Percentiles rank a stretch among this genome's conserved stretches.
phyloP scores from a whole-genome alignment of 53 echinoderm and acorn worm species.

The Antedon mediterranea region DNA sequence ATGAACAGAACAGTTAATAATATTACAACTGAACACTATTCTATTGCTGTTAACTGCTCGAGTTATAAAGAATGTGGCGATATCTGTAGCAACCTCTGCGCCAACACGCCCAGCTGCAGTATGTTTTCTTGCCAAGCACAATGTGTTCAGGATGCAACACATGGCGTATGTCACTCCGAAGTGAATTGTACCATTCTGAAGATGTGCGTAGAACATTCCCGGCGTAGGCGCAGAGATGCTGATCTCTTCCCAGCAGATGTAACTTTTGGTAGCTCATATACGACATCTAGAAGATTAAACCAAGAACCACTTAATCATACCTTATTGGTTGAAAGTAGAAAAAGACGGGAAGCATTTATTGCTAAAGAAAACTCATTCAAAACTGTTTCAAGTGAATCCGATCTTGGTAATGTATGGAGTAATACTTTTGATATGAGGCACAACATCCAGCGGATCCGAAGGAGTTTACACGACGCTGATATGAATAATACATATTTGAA shows the following conservation, averaged over 20 bases:
- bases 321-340: not conserved
- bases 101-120: not conserved
- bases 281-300: not conserved
- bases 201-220: not conserved
- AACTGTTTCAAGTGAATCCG: not conserved
- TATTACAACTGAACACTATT: not conserved
- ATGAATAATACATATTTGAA: not conserved
- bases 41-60: not conserved
- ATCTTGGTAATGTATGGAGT: too few species aligned
- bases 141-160: not conserved
- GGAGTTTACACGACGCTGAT: not conserved
- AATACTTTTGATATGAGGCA: not conserved
- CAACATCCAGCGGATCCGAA: not conserved
- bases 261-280: not conserved
- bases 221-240: not conserved
- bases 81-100: not conserved
- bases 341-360: not conserved
- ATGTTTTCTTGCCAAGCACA: not conserved
- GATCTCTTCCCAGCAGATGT: not conserved
- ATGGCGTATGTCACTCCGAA: not conserved
- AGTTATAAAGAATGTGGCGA: not conserved
- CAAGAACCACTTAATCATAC: not conserved
- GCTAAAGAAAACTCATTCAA: not conserved
- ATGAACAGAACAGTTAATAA: not conserved
- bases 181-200: not conserved